These are phyloP conservation scores for Pelobates fuscus DNA, from an alignment of 2,113 vertebrate species.

Conservation along the genomic window DNA sequence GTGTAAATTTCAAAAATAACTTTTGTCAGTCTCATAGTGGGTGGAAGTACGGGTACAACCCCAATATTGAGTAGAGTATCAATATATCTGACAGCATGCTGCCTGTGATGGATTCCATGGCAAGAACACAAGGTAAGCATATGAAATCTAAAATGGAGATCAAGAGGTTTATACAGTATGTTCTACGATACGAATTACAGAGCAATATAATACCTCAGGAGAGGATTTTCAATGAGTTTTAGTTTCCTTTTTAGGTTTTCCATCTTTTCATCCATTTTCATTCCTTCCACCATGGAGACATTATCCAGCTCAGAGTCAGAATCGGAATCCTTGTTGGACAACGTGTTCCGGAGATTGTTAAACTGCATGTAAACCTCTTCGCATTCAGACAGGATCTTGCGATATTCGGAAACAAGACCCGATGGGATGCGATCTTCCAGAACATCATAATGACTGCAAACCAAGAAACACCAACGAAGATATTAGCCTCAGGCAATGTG, in stretches of 20 bases:
- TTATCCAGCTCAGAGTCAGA: constrained; percentile 78
- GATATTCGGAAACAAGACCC: constrained; percentile 84
- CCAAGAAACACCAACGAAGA: constrained; percentile 16
- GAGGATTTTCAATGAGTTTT: constrained; percentile 90
- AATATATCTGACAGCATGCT: too few relatives aligned
- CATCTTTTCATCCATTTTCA: constrained; percentile 84
- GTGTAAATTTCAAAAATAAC: too few relatives aligned
- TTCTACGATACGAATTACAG: background rate
- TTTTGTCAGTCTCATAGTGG: too few relatives aligned
- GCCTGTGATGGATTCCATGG: too few relatives aligned
- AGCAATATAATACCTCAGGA: constrained; percentile 73
- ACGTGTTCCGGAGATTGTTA: constrained; percentile 74
- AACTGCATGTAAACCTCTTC: constrained; percentile 80
- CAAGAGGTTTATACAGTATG: too few relatives aligned
- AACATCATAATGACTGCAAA: constrained; percentile 87
- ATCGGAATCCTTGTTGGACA: constrained; percentile 76
- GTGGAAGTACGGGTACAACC: too few relatives aligned
- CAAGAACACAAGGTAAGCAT: too few relatives aligned
- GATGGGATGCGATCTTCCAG: constrained; percentile 88
- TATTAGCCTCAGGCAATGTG: background rate
- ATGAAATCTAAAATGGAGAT: too few relatives aligned
- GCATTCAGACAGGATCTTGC: constrained; percentile 73
- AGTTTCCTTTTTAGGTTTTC: constrained; percentile 87
- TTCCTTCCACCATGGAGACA: constrained; percentile 89
- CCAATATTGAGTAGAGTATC: too few relatives aligned